Conservation (phyloP, 2,888 invertebrate species). For the Eupithecia inturbata region DNA sequence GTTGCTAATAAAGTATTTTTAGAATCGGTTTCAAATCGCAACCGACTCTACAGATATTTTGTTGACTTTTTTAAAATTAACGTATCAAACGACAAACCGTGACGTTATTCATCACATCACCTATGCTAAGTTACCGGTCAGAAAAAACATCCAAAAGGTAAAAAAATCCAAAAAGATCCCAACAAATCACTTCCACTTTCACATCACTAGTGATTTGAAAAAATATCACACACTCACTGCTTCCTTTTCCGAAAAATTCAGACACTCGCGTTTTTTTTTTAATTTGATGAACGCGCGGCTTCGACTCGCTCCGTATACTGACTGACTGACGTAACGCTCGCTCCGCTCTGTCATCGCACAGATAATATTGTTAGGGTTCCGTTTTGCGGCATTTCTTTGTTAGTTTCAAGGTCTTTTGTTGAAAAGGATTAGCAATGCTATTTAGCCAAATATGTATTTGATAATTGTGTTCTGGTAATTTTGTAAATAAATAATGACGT, state of each 20-base stretch:
- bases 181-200: constrained; percentile 28
- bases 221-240: constrained; percentile 37
- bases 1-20: background rate
- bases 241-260: constrained; percentile 33
- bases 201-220: constrained; percentile 17
- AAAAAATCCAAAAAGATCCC: constrained; percentile 28
- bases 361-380: constrained; percentile 46
- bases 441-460: background rate
- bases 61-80: background rate
- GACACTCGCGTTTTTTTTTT: constrained; percentile 38
- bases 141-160: background rate
- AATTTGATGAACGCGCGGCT: constrained; percentile 42
- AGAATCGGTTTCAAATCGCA: background rate
- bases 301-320: constrained; percentile 32
- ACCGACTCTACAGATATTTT: background rate
- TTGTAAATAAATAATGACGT: background rate
- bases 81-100: constrained; percentile 1
- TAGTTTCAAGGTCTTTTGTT: constrained; percentile 30
- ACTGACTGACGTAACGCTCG: constrained; percentile 35
- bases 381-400: constrained; percentile 27
- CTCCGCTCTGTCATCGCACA: constrained; percentile 40
- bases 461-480: background rate
- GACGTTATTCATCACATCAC: background rate
- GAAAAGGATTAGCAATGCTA: background rate
- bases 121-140: background rate